Conservation (phyloP, 2,113 vertebrate genomes). For the Raphicerus campestris region DNA sequence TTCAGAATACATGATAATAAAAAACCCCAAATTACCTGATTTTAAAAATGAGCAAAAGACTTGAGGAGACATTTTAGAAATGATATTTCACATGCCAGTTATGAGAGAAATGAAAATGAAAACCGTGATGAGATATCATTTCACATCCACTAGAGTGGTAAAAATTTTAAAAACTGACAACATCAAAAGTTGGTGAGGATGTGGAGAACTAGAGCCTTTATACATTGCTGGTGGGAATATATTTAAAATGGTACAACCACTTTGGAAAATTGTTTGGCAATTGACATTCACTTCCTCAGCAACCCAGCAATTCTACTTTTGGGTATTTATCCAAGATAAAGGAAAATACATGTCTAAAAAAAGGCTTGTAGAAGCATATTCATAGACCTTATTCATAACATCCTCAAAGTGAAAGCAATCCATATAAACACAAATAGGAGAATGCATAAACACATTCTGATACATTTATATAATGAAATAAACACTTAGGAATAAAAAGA, state of each 20-base stretch:
- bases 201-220: not conserved
- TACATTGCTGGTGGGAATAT: not conserved
- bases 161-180: not conserved
- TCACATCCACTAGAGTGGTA: not conserved
- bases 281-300: not conserved
- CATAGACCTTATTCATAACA: not conserved
- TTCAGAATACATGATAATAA: not conserved
- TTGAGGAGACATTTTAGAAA: not conserved
- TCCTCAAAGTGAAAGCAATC: not conserved
- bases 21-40: not conserved
- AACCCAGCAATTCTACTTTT: not conserved
- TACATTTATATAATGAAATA: not conserved
- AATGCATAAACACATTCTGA: not conserved
- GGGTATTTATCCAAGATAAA: not conserved
- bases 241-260: not conserved
- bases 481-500: not conserved
- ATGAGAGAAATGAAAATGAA: not conserved
- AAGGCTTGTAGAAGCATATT: not conserved
- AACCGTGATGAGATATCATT: not conserved
- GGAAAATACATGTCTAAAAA: not conserved
- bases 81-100: not conserved
- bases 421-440: not conserved
- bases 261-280: not conserved
- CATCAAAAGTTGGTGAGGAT: not conserved
- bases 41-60: not conserved